Base-by-base conservation (phyloP, 2,797 vertebrate genomes). In the Trematomus bernacchii region DNA sequence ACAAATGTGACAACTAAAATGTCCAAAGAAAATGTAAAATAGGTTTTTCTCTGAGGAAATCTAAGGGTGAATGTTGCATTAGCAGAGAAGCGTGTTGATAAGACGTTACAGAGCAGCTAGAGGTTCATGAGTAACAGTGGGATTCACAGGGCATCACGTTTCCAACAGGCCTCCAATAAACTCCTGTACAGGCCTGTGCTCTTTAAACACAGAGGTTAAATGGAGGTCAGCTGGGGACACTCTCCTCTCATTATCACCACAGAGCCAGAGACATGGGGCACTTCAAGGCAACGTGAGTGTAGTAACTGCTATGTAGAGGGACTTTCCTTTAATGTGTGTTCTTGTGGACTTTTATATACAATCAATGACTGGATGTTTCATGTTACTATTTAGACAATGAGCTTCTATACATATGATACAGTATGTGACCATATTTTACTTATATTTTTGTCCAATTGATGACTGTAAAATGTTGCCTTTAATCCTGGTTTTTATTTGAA, bases 81-180 rank as follows among this genome's bases (percentile, higher is more conserved):
- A 23, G 68, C 48, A 66, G 42, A 27, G 47, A 62, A 12, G 13
- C 2, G 19, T 21, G 44, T 62, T 51, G 33, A 47, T 50, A 33
- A 54, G 19, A 37, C 60, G 21, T 59, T 18, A 47, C 0, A 19
- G 19, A 15, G 23, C 7, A 18, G 13, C 43, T 6, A 1, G 40
- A 43, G 48, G 62, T 15, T 43, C 42, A 48, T 66, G 50, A 4
- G 52, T 21, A 42, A 59, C 62, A 30, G 50, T 8, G 69, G 50
- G 77, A 83, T 85, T 87, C 80, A 88, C 50, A 33, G 82, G 77
- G 83, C 72, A 83, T 86, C 82, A 1, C 10, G 60, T 90, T 89
- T 85, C 89, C 63, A 87, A 86, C 71, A 70, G 72, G 83, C 79
- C 70, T 83, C 80, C 80, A 82, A 83, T 87, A 88, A 88, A 90